phyloP scores from a whole-genome alignment of 2,797 vertebrate species.

The Acestrorhynchus altus region DNA sequence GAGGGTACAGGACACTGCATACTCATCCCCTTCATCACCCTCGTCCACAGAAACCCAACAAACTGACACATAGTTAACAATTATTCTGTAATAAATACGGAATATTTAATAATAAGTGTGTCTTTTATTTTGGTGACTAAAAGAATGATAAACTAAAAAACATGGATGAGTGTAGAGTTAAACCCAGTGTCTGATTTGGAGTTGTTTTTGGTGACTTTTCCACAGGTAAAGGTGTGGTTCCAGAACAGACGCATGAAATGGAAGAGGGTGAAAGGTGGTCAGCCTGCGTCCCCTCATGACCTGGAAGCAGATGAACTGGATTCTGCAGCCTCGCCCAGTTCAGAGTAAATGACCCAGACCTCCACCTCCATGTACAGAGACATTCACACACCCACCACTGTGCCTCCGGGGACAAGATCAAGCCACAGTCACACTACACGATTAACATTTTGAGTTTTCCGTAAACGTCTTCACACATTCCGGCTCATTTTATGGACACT shows the following conservation, averaged over 20 bases:
- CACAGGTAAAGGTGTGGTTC: conserved; percentile 98
- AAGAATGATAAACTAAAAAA: no score
- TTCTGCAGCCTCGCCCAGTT: conserved; percentile 91
- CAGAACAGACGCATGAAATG: conserved; percentile 99
- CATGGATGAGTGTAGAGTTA: no score
- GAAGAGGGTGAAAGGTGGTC: conserved; percentile 96
- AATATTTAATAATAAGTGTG: no score
- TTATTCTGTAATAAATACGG: no score
- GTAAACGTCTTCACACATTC: conserved; percentile 32
- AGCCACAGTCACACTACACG: conserved; percentile 21
- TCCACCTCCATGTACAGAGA: conserved; percentile 41
- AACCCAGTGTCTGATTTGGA: no score
- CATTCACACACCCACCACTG: conserved; percentile 15
- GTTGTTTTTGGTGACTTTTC: conserved; percentile 21
- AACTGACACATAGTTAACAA: no score
- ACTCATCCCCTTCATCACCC: no score
- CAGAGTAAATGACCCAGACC: conserved; percentile 77
- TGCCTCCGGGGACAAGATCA: conserved; percentile 23
- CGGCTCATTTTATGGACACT: conserved; percentile 50
- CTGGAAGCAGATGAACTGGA: conserved; percentile 90
- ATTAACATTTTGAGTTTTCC: conserved; percentile 25
- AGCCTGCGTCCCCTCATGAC: conserved; percentile 85
- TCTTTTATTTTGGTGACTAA: no score
- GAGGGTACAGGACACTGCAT: not conserved
- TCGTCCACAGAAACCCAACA: no score